Conservation (phyloP, 1,140 invertebrate genomes). For the Bombus terrestris region DNA sequence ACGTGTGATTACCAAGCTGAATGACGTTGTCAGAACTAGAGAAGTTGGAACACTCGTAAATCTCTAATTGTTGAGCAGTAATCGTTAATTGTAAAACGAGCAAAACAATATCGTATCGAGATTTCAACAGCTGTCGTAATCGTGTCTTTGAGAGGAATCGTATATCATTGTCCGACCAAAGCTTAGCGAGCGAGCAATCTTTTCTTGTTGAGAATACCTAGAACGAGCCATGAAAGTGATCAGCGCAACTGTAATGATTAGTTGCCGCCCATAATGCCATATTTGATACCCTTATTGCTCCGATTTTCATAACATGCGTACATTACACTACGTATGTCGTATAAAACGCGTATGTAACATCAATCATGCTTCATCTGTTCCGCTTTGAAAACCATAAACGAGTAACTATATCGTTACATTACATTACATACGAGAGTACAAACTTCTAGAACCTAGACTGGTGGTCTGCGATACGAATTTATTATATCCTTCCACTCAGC, state of each 20-base stretch:
- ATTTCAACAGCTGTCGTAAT: conserved; percentile 41
- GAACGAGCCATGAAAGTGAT: conserved; percentile 47
- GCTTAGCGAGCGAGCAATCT: conserved; percentile 31
- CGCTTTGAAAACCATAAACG: conserved; percentile 28
- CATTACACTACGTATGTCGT: neutral
- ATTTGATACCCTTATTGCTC: conserved; percentile 34
- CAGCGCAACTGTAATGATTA: conserved; percentile 45
- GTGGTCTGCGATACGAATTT: neutral
- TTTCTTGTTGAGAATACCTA: conserved; percentile 50
- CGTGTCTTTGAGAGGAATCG: conserved; percentile 21
- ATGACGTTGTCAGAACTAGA: neutral
- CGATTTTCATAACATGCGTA: conserved; percentile 39
- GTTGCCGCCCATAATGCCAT: conserved; percentile 49
- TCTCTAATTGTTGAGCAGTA: neutral
- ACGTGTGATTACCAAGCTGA: neutral
- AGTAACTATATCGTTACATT: neutral
- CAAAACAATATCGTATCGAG: conserved; percentile 6
- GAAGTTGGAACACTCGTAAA: neutral
- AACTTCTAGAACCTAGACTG: neutral
- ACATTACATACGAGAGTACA: neutral
- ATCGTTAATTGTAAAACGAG: conserved; percentile 11
- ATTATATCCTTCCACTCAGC: neutral
- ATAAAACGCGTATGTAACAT: neutral
- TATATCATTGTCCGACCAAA: conserved; percentile 54
- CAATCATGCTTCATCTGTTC: conserved; percentile 28